Evolutionary conservation across 2,113 vertebrate species (phyloP).

Genomic region (Serilophus lunatus): DNA sequence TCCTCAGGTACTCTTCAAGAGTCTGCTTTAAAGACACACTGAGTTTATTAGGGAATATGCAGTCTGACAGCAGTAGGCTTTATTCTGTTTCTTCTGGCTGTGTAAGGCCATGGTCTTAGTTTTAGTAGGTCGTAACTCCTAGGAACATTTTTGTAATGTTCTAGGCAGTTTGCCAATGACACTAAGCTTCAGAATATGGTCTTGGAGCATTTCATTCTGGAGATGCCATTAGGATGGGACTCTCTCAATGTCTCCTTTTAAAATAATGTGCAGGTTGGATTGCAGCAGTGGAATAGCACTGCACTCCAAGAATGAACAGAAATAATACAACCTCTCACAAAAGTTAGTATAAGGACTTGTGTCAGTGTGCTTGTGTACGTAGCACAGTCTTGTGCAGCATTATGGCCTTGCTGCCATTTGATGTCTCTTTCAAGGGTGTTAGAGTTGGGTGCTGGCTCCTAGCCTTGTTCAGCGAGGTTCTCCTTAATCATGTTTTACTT

Average conservation of each 20-base stretch:
- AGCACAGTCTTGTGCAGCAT: background rate
- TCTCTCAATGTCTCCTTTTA: background rate
- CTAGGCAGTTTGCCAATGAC: background rate
- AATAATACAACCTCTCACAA: background rate
- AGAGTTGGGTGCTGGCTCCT: background rate
- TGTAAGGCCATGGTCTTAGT: background rate
- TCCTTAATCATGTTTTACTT: background rate
- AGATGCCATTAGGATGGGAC: background rate
- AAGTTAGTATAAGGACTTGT: background rate
- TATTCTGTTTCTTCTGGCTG: background rate
- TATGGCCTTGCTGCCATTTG: background rate
- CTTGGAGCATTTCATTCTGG: background rate
- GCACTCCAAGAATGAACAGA: background rate
- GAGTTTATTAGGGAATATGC: background rate
- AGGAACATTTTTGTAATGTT: background rate
- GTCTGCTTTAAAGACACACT: background rate
- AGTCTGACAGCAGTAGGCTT: background rate
- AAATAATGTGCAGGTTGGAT: rapidly evolving
- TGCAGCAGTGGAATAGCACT: background rate
- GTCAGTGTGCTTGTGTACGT: background rate
- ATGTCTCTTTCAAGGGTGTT: background rate
- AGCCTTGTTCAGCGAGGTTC: background rate
- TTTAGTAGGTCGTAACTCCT: background rate
- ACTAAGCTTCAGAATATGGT: background rate
- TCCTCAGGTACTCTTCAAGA: background rate